phyloP scores from a whole-genome alignment of 1,140 invertebrate genomes.

The Acyrthosiphon pisum region DNA sequence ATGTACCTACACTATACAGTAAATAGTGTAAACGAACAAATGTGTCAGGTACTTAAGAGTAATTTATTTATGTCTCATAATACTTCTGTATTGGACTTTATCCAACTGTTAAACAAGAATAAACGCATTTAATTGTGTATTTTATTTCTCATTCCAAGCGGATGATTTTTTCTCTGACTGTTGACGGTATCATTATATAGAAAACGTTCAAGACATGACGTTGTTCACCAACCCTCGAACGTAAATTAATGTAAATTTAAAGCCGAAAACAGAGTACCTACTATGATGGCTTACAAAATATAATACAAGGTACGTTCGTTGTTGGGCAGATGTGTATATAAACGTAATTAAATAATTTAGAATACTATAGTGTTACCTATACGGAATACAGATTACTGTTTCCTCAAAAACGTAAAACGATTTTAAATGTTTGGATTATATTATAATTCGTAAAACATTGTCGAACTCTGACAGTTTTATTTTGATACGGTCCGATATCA shows the following conservation, averaged over 20 bases:
- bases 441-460: background rate
- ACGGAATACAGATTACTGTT: background rate
- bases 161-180: background rate
- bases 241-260: background rate
- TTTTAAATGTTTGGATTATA: background rate
- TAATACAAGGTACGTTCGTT: background rate
- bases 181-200: background rate
- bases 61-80: constrained; percentile 5
- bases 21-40: background rate
- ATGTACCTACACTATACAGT: background rate
- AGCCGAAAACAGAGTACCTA: background rate
- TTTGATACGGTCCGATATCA: background rate
- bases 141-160: background rate
- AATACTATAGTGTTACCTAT: background rate
- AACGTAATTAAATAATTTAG: background rate
- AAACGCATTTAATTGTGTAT: constrained; percentile 4
- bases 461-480: background rate
- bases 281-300: background rate
- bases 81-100: constrained; percentile 30
- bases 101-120: constrained; percentile 37
- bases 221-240: background rate
- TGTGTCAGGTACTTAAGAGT: background rate
- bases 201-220: background rate
- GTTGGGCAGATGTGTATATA: background rate
- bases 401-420: background rate